These are phyloP conservation scores for Drosophila sp. DNA, from an alignment of 1,140 invertebrate genomes.

Conservation along the genomic window DNA sequence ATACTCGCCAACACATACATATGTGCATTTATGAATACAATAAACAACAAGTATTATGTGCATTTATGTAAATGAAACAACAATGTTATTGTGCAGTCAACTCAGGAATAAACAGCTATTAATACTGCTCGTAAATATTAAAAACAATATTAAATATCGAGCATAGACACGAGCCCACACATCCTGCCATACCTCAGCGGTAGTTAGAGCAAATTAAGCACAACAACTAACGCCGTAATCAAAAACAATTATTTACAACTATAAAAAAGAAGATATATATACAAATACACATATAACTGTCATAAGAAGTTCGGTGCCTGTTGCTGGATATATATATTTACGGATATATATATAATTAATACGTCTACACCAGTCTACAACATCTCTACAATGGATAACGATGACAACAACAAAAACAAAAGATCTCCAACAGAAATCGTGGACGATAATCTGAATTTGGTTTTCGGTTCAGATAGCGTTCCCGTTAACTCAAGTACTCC, in stretches of 20 bases:
- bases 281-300: conserved; percentile 1
- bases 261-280: conserved; percentile 25
- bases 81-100: conserved; percentile 58
- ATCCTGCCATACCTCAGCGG: conserved; percentile 20
- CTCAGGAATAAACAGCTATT: conserved; percentile 48
- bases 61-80: conserved; percentile 27
- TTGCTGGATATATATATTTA: conserved; percentile 53
- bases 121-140: conserved; percentile 25
- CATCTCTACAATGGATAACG: conserved; percentile 35
- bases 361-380: not conserved
- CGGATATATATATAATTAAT: conserved; percentile 33
- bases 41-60: conserved; percentile 11
- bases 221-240: conserved; percentile 30
- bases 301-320: conserved; percentile 59
- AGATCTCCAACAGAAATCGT: conserved; percentile 65
- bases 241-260: conserved; percentile 39
- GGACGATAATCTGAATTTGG: conserved; percentile 49
- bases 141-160: conserved; percentile 7
- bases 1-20: conserved; percentile 22
- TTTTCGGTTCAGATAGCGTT: conserved; percentile 94
- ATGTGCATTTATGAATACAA: not conserved
- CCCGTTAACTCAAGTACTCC: conserved; percentile 96
- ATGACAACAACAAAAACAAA: conserved; percentile 57
- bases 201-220: conserved; percentile 16
- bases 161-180: conserved; percentile 18